These are phyloP conservation scores for Standfussiana lucernea DNA, from an alignment of 2,888 invertebrate genomes.

Conservation along the genomic window DNA sequence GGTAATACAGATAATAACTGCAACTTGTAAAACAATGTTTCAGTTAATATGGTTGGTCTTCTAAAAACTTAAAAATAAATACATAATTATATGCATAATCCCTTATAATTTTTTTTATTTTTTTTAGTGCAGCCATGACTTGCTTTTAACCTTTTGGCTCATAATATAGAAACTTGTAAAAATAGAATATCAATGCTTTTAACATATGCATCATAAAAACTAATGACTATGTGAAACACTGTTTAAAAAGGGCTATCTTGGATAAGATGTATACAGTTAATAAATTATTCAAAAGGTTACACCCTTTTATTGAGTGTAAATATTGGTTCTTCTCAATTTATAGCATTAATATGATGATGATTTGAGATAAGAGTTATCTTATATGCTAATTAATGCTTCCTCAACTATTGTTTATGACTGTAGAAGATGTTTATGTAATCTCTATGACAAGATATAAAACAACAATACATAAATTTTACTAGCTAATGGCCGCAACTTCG, in stretches of 20 bases:
- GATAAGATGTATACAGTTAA: slow-evolving; percentile 1
- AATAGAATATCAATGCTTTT: slow-evolving; percentile 13
- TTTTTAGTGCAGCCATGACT: slow-evolving; percentile 23
- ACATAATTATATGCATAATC: too few relatives aligned
- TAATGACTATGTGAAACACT: slow-evolving; percentile 1
- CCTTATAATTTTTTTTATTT: background rate
- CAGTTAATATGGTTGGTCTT: background rate
- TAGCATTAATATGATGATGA: slow-evolving; percentile 29
- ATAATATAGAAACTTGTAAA: slow-evolving; percentile 2
- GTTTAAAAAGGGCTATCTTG: slow-evolving; percentile 19
- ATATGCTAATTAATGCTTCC: slow-evolving; percentile 40
- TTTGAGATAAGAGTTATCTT: slow-evolving; percentile 41
- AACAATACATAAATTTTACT: slow-evolving; percentile 1
- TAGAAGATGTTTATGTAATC: slow-evolving; percentile 10
- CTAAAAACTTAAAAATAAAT: slow-evolving; percentile 2
- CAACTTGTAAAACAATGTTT: background rate
- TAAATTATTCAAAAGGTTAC: slow-evolving; percentile 48
- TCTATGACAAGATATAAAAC: slow-evolving; percentile 26
- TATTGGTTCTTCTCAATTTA: slow-evolving; percentile 33
- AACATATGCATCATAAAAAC: slow-evolving; percentile 39
- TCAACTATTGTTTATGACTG: slow-evolving; percentile 30
- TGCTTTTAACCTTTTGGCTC: slow-evolving; percentile 12
- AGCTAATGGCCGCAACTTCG: background rate
- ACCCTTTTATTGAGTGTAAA: slow-evolving; percentile 38
- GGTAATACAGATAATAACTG: background rate